phyloP scores from a whole-genome alignment of 2,113 vertebrate species.

The Dromaius novaehollandiae region DNA sequence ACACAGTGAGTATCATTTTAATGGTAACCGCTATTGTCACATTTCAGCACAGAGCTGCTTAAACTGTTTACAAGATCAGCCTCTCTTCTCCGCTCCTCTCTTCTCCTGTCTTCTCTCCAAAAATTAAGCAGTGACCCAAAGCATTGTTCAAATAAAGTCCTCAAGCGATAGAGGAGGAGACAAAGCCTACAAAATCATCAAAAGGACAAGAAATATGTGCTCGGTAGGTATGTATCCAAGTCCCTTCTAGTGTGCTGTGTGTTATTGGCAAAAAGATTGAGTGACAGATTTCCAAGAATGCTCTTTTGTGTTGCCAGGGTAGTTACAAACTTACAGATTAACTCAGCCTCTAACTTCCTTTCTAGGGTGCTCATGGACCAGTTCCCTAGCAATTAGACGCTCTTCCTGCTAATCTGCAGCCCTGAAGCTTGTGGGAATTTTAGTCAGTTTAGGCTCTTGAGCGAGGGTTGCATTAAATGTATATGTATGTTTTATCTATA shows the following conservation, averaged over 20 bases:
- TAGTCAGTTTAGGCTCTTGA: neutral
- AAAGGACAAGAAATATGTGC: neutral
- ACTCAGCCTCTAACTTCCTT: neutral
- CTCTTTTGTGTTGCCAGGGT: neutral
- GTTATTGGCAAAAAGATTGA: neutral
- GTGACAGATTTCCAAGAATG: neutral
- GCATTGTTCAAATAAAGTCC: neutral
- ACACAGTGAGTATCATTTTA: neutral
- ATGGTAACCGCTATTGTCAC: neutral
- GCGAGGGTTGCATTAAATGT: neutral
- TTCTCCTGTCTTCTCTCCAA: neutral
- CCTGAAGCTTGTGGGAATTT: neutral
- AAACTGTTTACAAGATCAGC: neutral
- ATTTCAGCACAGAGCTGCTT: neutral
- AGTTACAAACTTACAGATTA: accelerated
- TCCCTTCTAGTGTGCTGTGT: neutral
- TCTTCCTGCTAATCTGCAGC: neutral
- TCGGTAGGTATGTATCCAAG: neutral
- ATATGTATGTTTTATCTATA: too few relatives aligned
- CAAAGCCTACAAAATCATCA: neutral
- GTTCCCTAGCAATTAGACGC: neutral
- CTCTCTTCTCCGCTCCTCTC: too few relatives aligned
- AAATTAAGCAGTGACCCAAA: neutral
- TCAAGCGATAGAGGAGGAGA: neutral
- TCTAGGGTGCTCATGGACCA: neutral